Conservation (phyloP, 2,113 vertebrate genomes). For the Potamarius usumacintae region DNA sequence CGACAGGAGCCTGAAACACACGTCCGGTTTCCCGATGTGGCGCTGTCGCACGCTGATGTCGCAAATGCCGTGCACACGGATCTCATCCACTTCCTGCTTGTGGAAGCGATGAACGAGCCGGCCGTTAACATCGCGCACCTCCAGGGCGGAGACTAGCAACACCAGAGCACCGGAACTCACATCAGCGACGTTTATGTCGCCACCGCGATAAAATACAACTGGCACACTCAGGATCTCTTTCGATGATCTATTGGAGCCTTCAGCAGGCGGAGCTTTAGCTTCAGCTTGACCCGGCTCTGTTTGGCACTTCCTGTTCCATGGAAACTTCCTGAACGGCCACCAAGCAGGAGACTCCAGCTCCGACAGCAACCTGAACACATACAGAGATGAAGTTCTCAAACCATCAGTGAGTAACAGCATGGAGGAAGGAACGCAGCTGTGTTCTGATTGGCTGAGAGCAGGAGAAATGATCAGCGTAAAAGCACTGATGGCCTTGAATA, state of each 20-base stretch:
- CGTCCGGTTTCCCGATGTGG: constrained; percentile 87
- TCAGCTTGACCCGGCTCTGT: constrained; percentile 62
- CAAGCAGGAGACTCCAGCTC: constrained; percentile 89
- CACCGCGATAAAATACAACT: constrained; percentile 76
- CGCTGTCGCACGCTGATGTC: constrained; percentile 86
- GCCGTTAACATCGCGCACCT: constrained; percentile 75
- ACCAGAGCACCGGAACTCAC: constrained; percentile 79
- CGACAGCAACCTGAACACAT: constrained; percentile 77
- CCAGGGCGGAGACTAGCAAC: constrained; percentile 79
- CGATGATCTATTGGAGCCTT: constrained; percentile 58
- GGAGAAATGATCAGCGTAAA: neutral
- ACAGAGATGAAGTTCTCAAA: neutral
- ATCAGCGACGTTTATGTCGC: constrained; percentile 67
- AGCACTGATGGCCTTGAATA: neutral
- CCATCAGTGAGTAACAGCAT: neutral
- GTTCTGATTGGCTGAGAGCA: constrained; percentile 24
- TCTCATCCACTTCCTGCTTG: constrained; percentile 83
- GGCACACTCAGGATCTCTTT: constrained; percentile 79
- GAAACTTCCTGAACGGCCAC: constrained; percentile 89
- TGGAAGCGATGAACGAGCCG: constrained; percentile 81
- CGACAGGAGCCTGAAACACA: constrained; percentile 79
- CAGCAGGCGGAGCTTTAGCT: constrained; percentile 36
- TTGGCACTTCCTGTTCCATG: constrained; percentile 82
- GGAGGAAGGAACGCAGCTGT: neutral
- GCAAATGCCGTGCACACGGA: constrained; percentile 82